Evolutionary conservation across 1,140 invertebrate species (phyloP), one percentile per base, ranked within the genome.

Genomic region (Centruroides vittatus): DNA sequence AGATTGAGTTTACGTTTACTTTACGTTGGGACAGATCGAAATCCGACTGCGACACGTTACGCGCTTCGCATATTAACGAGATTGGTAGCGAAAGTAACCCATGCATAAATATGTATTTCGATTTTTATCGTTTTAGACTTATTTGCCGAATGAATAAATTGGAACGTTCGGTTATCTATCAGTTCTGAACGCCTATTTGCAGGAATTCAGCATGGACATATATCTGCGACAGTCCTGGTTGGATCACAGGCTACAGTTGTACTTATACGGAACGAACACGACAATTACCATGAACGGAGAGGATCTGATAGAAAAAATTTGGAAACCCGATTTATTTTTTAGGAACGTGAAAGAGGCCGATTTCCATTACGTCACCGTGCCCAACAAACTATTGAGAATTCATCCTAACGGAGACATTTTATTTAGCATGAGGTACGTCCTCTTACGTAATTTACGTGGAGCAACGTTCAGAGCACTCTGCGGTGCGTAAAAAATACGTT

Each of bases 301-400:
- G 6, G 67, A 68, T 8, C 66, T 69, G 49, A 63, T 72, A 13
- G 59, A 67, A 36, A 65, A 60, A 13, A 67, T 76, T 7, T 76
- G 75, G 75, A 70, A 73, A 35, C 75, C 75, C 3, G 75, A 76
- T 57, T 64, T 73, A 8, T 75, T 63, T 35, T 63, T 63, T 47
- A 46, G 34, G 3, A 63, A 63, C 35, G 62, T 63, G 23, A 63
- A 63, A 51, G 46, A 50, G n/a, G 62, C 61, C n/a, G 41, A 57
- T 41, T 60, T 61, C n/a, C 62, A 63, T 35, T 50, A 61, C 23
- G 60, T 63, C 11, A 63, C 60, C 3, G 60, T 63, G 53, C 62
- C 62, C 36, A 63, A 63, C 53, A 61, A 58, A 12, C 36, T 63
- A 3, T n/a, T 63, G 3, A 55, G 56, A 35, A 61, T 63, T n/a